Base-by-base conservation (phyloP, 2,797 vertebrate genomes). In the Diceros bicornis region DNA sequence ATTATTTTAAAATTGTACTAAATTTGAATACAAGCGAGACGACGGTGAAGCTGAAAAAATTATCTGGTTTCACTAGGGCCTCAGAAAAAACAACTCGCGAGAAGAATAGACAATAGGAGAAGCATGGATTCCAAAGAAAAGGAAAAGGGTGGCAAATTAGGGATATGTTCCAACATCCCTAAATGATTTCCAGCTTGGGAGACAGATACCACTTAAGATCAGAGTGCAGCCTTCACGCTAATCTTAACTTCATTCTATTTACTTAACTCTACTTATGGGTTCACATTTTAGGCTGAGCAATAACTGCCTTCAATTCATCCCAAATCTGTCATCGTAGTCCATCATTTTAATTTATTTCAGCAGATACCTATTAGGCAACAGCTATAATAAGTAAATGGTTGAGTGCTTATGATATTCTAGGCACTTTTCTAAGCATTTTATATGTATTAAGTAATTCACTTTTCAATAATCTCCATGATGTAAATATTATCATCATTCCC, bases 361-460 rank as follows among this genome's bases (percentile, higher is more conserved):
- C 37, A 91, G 37, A 18, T 68, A 50, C 66, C 41, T 69, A 32
- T 41, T 55, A 6, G 8, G 16, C 23, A 69, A 81, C 4, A 32
- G 7, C 20, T 59, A 82, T 62, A 50, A n/a, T 50, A 71, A 78
- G 41, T 57, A 52, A 88, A 83, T 23, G 13, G 37, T 10, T 74
- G 32, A 96, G 11, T 62, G 7, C 7, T 77, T 83, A 69, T 75
- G 55, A n/a, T 78, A 79, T 6, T n/a, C 20, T 11, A 47, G 37
- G 44, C 96, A 75, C 20, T 47, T 83, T 71, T 96, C 50, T 69
- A 83, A 82, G 41, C 23, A 52, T 85, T 77, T 92, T 84, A 81
- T 69, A 34, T 41, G 0, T 34, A 37, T 66, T 66, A 91, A 83
- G 57, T 75, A 75, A 85, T 64, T 71, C 27, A 41, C n/a, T 89